phyloP scores from a whole-genome alignment of 2,113 vertebrate genomes.

The Pterocles orientalis region DNA sequence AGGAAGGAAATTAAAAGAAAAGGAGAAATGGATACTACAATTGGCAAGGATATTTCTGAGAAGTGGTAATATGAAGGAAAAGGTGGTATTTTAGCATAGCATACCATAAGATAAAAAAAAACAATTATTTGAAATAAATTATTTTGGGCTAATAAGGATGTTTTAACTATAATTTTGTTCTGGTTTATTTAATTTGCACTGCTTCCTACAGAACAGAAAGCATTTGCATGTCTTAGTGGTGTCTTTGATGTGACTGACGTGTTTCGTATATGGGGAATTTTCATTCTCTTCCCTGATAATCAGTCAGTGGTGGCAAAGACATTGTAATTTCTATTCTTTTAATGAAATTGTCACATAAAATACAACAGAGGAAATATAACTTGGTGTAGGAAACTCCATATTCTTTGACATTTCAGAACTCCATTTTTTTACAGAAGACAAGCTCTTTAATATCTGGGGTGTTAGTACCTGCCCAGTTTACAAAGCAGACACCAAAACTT shows the following conservation, averaged over 20 bases:
- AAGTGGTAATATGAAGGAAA: background rate
- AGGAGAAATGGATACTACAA: background rate
- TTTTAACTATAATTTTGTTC: background rate
- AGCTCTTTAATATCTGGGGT: background rate
- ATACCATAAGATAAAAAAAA: background rate
- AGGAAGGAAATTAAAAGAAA: background rate
- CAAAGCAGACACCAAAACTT: background rate
- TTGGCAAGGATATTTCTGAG: background rate
- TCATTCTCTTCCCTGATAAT: background rate
- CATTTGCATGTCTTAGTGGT: background rate
- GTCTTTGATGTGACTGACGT: background rate
- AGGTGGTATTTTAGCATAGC: background rate
- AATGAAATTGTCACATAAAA: background rate
- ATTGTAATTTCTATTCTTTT: background rate
- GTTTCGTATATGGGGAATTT: background rate
- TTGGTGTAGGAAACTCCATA: background rate
- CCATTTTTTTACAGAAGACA: background rate
- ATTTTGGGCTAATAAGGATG: background rate
- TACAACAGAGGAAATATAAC: background rate
- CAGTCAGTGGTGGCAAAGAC: background rate
- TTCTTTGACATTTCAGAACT: background rate
- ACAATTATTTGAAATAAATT: background rate
- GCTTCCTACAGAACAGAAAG: background rate
- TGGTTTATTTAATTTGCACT: background rate
- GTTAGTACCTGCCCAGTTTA: background rate